These are phyloP conservation scores for Germaria angustata DNA, from an alignment of 2,888 invertebrate species.

Conservation along the genomic window DNA sequence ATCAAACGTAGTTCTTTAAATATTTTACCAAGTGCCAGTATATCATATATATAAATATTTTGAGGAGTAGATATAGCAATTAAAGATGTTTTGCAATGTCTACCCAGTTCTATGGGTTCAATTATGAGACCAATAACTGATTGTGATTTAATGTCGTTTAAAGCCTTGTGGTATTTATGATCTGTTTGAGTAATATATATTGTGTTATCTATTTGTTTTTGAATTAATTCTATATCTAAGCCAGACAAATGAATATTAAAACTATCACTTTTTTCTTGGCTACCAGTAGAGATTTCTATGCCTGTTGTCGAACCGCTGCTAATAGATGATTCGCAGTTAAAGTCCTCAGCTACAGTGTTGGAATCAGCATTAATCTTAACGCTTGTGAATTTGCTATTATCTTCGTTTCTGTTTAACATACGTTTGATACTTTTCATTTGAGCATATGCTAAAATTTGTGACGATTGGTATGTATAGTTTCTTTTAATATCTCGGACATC, in stretches of 20 bases:
- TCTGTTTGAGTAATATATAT: conserved; percentile 72
- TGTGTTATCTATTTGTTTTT: conserved; percentile 61
- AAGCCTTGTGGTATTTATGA: conserved; percentile 72
- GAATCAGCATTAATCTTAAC: conserved; percentile 8
- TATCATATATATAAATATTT: conserved; percentile 72
- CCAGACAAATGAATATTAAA: conserved; percentile 40
- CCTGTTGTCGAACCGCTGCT: background rate
- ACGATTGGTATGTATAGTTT: conserved; percentile 68
- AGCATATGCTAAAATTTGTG: conserved; percentile 69
- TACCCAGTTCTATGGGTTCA: conserved; percentile 70
- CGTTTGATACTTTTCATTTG: conserved; percentile 70
- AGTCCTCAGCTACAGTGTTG: background rate
- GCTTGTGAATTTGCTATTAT: background rate
- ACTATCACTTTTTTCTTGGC: conserved; percentile 25
- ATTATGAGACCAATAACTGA: conserved; percentile 69
- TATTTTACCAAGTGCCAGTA: conserved; percentile 70
- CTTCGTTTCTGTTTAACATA: conserved; percentile 45
- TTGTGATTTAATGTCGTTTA: conserved; percentile 71
- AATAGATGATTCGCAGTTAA: background rate
- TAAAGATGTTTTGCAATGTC: conserved; percentile 69
- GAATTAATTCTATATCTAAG: conserved; percentile 66
- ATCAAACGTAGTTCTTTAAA: conserved; percentile 71
- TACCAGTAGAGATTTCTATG: conserved; percentile 1
- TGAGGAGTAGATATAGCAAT: conserved; percentile 69
- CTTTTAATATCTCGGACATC: conserved; percentile 70